Evolutionary conservation across 2,113 vertebrate genomes (phyloP).

Genomic region (Barbus barbus): DNA sequence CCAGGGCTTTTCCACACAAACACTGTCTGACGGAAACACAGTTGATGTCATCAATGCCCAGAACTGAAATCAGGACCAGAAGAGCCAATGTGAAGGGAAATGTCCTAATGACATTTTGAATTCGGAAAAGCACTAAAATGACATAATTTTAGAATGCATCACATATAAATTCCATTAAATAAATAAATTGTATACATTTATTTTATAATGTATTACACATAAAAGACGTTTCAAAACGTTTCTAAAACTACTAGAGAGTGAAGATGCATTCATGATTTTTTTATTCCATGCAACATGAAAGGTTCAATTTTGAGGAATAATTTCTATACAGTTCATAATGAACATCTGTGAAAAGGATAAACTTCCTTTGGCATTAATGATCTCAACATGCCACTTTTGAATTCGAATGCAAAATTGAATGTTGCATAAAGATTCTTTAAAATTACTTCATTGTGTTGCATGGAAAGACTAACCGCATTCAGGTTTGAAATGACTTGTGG

Average conservation of each 20-base stretch:
- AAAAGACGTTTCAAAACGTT: neutral
- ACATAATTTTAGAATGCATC: neutral
- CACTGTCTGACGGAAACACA: neutral
- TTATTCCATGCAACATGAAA: too few species aligned
- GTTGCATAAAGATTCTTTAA: neutral
- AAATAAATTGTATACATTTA: too few species aligned
- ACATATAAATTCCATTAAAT: too few species aligned
- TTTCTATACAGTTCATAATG: neutral
- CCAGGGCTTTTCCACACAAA: conserved; percentile 15
- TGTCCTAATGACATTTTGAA: neutral
- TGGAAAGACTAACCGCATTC: neutral
- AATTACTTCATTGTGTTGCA: neutral
- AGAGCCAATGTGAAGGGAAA: neutral
- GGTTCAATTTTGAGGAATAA: neutral
- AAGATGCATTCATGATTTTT: neutral
- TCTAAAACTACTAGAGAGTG: neutral
- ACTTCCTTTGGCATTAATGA: neutral
- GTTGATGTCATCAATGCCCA: neutral
- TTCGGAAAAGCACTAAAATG: neutral
- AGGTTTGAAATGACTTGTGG: neutral
- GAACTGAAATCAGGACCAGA: neutral
- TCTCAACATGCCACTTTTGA: neutral
- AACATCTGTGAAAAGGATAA: neutral
- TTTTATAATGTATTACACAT: too few species aligned
- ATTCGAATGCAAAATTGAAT: neutral